Conservation (phyloP, 2,888 invertebrate species). For the Cinara cedri region DNA sequence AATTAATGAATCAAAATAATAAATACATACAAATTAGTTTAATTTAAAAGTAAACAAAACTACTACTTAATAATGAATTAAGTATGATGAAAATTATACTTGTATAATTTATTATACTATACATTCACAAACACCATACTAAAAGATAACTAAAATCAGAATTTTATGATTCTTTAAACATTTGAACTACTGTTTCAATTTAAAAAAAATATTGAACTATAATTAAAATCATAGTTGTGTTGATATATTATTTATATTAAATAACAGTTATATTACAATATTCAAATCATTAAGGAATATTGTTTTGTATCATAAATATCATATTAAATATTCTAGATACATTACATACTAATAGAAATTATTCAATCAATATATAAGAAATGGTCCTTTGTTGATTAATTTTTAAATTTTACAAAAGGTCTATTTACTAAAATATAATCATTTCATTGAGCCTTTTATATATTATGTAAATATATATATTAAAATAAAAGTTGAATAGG, state of each 20-base stretch:
- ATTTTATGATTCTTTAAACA: neutral
- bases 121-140: neutral
- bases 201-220: neutral
- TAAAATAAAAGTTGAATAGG: neutral
- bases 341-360: neutral
- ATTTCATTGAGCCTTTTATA: constrained; percentile 41
- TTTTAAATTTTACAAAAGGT: constrained; percentile 32
- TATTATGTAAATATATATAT: no score
- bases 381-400: constrained; percentile 18
- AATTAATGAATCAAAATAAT: neutral
- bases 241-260: neutral
- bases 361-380: constrained; percentile 2
- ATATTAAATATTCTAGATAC: constrained; percentile 9
- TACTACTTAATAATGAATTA: neutral
- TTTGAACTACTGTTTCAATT: neutral
- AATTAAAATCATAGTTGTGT: neutral
- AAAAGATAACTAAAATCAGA: neutral
- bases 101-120: neutral
- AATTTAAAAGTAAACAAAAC: neutral
- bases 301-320: constrained; percentile 7
- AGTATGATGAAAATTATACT: neutral
- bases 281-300: constrained; percentile 35
- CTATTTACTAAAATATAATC: constrained; percentile 41
- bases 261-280: constrained; percentile 16
- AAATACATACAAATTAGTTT: neutral